Conservation (phyloP, 2,888 invertebrate species). For the Liopterus haemorrhoidalis region DNA sequence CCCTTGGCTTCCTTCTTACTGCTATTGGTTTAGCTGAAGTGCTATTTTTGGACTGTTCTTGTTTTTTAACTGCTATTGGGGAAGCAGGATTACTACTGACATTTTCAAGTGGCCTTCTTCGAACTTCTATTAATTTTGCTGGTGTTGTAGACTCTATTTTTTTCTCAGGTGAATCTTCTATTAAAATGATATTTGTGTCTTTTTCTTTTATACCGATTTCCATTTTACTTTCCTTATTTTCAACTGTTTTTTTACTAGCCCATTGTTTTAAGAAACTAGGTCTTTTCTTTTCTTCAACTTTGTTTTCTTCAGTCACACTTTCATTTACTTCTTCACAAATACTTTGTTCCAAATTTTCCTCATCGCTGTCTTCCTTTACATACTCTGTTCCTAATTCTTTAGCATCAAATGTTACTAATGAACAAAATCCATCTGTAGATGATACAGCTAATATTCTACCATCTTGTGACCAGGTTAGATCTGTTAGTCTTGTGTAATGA, state of each 20-base stretch:
- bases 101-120: background rate
- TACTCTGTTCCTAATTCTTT: constrained; percentile 65
- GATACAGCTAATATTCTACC: constrained; percentile 70
- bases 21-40: constrained; percentile 1
- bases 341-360: constrained; percentile 38
- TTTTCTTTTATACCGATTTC: constrained; percentile 16
- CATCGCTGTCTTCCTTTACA: constrained; percentile 44
- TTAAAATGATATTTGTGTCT: constrained; percentile 18
- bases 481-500: constrained; percentile 84
- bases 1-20: constrained; percentile 8
- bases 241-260: constrained; percentile 36
- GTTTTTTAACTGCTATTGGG: constrained; percentile 2
- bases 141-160: constrained; percentile 7
- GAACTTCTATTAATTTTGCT: constrained; percentile 1
- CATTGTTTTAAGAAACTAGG: constrained; percentile 41
- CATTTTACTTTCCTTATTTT: constrained; percentile 22
- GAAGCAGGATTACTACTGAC: constrained; percentile 5
- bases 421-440: constrained; percentile 87
- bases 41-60: background rate
- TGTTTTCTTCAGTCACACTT: constrained; percentile 32
- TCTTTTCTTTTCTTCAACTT: constrained; percentile 22
- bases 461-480: constrained; percentile 81
- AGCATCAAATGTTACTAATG: constrained; percentile 69
- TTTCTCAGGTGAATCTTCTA: constrained; percentile 20
- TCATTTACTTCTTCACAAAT: constrained; percentile 36